A percentile compares a stretch with the other conserved stretches of the same genome.
Conservation (phyloP, 2,888 invertebrate species). For the Andrena trimmerana region DNA sequence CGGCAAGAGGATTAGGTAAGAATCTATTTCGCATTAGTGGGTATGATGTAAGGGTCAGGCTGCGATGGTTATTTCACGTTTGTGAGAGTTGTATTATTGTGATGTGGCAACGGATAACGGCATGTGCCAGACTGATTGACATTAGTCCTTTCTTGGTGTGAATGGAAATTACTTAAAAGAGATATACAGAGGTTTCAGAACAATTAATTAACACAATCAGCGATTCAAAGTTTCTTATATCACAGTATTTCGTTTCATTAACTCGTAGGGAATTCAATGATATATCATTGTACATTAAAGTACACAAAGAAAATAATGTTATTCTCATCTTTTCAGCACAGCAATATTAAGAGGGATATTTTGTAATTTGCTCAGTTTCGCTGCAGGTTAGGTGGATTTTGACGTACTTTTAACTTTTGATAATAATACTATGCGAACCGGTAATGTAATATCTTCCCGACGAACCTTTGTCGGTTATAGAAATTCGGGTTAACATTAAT, state of each 20-base stretch:
- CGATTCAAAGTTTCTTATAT: slow-evolving; percentile 21
- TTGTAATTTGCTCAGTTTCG: slow-evolving; percentile 61
- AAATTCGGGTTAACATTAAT: background rate
- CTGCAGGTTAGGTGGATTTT: slow-evolving; percentile 75
- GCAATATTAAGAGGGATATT: slow-evolving; percentile 52
- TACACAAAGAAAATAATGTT: slow-evolving; percentile 46
- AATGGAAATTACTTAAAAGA: slow-evolving; percentile 63
- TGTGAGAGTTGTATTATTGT: slow-evolving; percentile 77
- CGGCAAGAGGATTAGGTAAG: slow-evolving; percentile 88
- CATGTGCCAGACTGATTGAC: slow-evolving; percentile 85
- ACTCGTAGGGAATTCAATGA: slow-evolving; percentile 41
- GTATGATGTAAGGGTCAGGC: slow-evolving; percentile 85
- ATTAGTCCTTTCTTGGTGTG: slow-evolving; percentile 76
- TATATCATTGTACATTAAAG: slow-evolving; percentile 17
- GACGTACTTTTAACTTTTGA: slow-evolving; percentile 66
- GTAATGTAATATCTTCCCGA: background rate
- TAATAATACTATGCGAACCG: background rate
- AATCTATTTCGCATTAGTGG: slow-evolving; percentile 71
- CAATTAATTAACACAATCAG: slow-evolving; percentile 36
- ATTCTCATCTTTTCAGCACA: slow-evolving; percentile 67
- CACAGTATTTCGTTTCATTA: slow-evolving; percentile 26
- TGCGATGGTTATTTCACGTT: slow-evolving; percentile 84
- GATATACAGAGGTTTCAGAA: slow-evolving; percentile 38
- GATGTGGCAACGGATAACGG: slow-evolving; percentile 85
- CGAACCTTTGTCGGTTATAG: background rate